Evolutionary conservation across 2,888 invertebrate genomes (phyloP).

Genomic region (Lycia hirtaria): DNA sequence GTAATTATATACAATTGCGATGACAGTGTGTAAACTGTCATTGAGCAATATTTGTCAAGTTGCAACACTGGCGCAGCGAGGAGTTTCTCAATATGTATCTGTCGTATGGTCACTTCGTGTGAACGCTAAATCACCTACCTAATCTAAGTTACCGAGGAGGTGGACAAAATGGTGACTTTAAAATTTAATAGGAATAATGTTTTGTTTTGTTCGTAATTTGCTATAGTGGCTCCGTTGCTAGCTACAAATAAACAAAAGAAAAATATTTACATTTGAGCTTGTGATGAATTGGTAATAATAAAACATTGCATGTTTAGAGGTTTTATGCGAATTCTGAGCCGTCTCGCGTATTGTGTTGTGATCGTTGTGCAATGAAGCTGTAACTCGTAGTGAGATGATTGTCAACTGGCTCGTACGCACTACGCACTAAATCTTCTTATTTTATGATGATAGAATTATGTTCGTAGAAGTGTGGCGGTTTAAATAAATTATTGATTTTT

Average conservation of each 20-base stretch:
- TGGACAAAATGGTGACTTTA: background rate
- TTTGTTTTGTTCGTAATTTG: background rate
- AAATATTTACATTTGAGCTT: background rate
- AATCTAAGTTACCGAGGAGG: background rate
- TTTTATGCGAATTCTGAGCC: conserved; percentile 10
- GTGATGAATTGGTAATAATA: conserved; percentile 8
- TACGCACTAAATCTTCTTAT: conserved; percentile 9
- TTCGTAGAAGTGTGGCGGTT: too few relatives aligned
- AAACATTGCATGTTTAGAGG: conserved; percentile 7
- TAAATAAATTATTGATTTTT: too few relatives aligned
- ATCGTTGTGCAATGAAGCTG: conserved; percentile 8
- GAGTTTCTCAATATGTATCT: conserved; percentile 20
- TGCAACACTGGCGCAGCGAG: conserved; percentile 18
- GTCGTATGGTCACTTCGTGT: conserved; percentile 15
- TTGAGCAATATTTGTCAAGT: conserved; percentile 30
- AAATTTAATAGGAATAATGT: background rate
- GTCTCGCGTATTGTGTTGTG: background rate
- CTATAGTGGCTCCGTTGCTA: background rate
- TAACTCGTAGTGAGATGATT: conserved; percentile 2
- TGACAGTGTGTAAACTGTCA: conserved; percentile 27
- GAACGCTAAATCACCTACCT: background rate
- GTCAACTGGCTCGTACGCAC: background rate
- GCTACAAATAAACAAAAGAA: background rate
- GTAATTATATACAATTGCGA: conserved; percentile 31
- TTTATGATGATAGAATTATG: background rate